Evolutionary conservation across 2,797 vertebrate genomes (phyloP), one percentile per base, ranked within the genome.

Genomic region (Diplodus sargus): DNA sequence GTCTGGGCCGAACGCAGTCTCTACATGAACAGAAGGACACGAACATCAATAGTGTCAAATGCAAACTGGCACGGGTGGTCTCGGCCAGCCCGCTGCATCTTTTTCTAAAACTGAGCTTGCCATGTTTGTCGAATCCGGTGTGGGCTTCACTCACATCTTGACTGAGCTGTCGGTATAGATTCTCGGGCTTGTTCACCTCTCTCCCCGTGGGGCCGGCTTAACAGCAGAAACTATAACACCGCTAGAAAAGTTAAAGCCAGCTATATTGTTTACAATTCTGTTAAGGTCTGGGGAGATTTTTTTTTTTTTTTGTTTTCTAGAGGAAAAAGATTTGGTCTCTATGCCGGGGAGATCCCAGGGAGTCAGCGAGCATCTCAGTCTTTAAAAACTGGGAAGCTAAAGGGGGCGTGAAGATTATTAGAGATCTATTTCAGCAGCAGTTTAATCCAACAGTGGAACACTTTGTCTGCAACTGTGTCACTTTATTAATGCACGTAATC

Each of bases 31-130:
- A 76, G n/a, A 75, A 74, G 43, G 66, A 79, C 74, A 77, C 28
- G 70, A 57, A 77, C 74, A 79, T 81, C 75, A 84, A 73, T 65
- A 85, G 42, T 64, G 49, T 57, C 49, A 34, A 68, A 72, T 45
- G 48, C 18, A 62, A 76, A 49, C 62, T 43, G 56, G 67, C 17
- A 20, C 6, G 42, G 28, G 30, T 56, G 73, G 56, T 66, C 67
- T 54, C 13, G 0, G 28, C 0, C 28, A 18, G 59, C 51, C 25
- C 49, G 8, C 0, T 23, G n/a, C 18, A 14, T 22, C 25, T 56
- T 56, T 54, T 25, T 53, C 14, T 30, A 45, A 20, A 6, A 16
- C 5, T 9, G 13, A 3, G 4, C 1, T 39, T 22, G n/a, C 30
- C 17, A 13, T 43, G 18, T 5, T 20, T 0, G 12, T 66, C 66